Percentiles rank a stretch among this genome's conserved stretches.
Conservation (phyloP, 2,113 vertebrate genomes). For the Dromaius novaehollandiae region DNA sequence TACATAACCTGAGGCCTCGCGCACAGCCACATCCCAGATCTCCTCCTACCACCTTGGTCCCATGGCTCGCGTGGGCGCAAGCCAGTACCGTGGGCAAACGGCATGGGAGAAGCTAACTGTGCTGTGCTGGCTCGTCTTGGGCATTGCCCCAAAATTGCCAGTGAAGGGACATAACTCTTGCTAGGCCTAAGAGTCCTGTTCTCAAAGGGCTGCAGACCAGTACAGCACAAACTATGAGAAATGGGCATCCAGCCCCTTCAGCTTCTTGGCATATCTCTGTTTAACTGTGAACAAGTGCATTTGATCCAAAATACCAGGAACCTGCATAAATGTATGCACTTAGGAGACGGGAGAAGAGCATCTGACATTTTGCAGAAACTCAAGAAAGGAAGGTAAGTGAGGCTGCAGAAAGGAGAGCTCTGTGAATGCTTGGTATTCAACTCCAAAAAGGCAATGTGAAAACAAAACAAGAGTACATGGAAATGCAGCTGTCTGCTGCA, state of each 20-base stretch:
- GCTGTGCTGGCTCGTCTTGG: background rate
- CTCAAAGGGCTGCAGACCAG: background rate
- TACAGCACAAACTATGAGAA: background rate
- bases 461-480: background rate
- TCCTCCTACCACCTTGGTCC: background rate
- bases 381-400: background rate
- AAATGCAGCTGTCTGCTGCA: background rate
- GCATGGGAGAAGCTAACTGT: background rate
- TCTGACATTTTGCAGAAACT: background rate
- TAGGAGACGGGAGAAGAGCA: background rate
- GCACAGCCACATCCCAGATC: background rate
- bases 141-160: rapidly evolving
- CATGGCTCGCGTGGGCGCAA: too few species aligned
- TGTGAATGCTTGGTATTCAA: background rate
- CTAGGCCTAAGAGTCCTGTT: rapidly evolving
- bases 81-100: background rate
- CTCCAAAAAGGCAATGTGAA: conserved; percentile 19
- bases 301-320: background rate
- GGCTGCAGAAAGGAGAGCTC: background rate
- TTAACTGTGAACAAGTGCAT: background rate
- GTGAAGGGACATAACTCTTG: rapidly evolving
- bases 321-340: background rate
- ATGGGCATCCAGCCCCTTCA: background rate
- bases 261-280: background rate
- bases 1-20: too few species aligned